Evolutionary conservation across 2,113 vertebrate species (phyloP), one percentile per base, ranked within the genome.

Genomic region (Mixornis gularis): DNA sequence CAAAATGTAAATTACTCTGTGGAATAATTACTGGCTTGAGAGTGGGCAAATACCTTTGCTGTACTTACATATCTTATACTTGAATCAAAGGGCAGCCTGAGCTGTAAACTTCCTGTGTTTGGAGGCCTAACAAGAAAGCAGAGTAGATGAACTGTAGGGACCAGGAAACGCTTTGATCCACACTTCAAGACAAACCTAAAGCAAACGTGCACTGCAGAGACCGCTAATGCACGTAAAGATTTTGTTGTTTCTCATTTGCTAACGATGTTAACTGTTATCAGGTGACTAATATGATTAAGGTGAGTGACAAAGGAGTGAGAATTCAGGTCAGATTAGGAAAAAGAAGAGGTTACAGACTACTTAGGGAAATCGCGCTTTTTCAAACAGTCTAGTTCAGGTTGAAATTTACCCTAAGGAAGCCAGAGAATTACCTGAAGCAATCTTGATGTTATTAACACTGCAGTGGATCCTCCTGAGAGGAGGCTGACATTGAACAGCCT

Each of bases 261-360:
- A 95, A 91, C 17, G 1, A 82, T 18, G 43, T 94, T 92, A 95
- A 77, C 87, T 82, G 43, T 66, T 96, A 96, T 95, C 94, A 85
- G 82, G 93, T 87, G 90, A 79, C 87, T 89, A 69, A 95, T 53
- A 11, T 16, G 40, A 80, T 85, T 91, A 94, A 51, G 74, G 56
- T 51, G 66, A 87, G 51, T 20, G 49, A 91, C 92, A 96, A 91
- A 94, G 85, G 55, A 46, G 40, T 59, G 66, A 94, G 66, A 95
- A 95, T 87, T 83, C 71, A 85, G 66, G 55, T 46, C 55, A 58
- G 79, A 95, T 89, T 85, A 91, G 43, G 71, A n/a, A 91, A 87
- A 89, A 79, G 24, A 85, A 82, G 62, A 92, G 41, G 13, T 72
- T 87, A 63, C 29, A 79, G 63, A 40, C 74, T 69, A 34, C 70